Base-by-base conservation (phyloP, 1,140 invertebrate genomes). In the Drepana arcuata region DNA sequence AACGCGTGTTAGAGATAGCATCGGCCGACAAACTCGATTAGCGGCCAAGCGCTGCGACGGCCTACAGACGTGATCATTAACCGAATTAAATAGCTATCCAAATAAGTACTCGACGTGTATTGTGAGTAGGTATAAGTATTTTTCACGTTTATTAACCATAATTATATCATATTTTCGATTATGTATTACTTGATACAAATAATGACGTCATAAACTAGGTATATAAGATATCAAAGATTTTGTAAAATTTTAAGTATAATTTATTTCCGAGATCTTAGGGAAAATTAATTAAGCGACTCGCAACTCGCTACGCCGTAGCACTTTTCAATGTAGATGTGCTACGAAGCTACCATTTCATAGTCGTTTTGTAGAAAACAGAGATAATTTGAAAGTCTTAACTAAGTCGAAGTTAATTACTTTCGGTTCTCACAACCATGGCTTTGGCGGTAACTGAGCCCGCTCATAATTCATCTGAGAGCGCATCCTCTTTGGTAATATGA, bases 21-120 rank as follows among this genome's bases (percentile, higher is more conserved):
- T 79, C 74, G 68, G 44, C 74, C 74, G 75, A 77, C 75, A 74
- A 80, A 80, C 75, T 80, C 75, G 75, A 80, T 80, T 80, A 80
- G 75, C 58, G 66, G 62, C 57, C n/a, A n/a, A n/a, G n/a, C n/a
- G n/a, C n/a, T n/a, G 55, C 51, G 53, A 74, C 62, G 70, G 70
- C 52, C 57, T 63, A 49, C 52, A 45, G 44, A 33, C 32, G 30
- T 7, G 34, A 42, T 34, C 37, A 31, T 10, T 11, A 6, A 16
- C 24, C 23, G 1, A 28, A 4, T 9, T 5, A 2, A 9, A n/a
- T 2, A 3, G 11, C 23, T 25, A 10, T 25, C 2, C 4, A 2
- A 25, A 25, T 25, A n/a, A n/a, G n/a, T 2, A 11, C 14, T 28
- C 0, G 14, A 13, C 14, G n/a, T 2, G 13, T 12, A 28, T 13